Base-by-base conservation (phyloP, 2,888 invertebrate species). In the Synergus umbraculus region DNA sequence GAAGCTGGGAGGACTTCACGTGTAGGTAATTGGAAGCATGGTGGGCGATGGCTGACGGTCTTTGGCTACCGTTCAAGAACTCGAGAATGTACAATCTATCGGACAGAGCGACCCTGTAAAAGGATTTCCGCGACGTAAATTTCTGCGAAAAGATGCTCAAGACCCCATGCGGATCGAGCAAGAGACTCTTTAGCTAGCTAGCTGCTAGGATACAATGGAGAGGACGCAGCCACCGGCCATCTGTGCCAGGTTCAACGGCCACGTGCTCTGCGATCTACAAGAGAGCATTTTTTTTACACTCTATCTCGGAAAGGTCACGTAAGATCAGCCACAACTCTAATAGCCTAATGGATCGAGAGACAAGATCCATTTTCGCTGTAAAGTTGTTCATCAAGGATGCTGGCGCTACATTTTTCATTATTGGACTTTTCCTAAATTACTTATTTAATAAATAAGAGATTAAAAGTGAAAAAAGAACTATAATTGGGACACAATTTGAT, bases 101-200 rank as follows among this genome's bases (percentile, higher is more conserved):
- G 46, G 41, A 41, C n/a, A n/a, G 41, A 66, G 66, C 41, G 9
- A 49, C 46, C 46, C 67, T 69, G 46, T 69, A 69, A 69, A 69
- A 69, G 67, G 46, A 69, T 69, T 69, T 69, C 67, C 46, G 22
- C 22, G 22, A 69, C 67, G 67, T 69, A 69, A 69, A 69, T 69
- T 69, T 69, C 46, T 69, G 67, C 67, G 46, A 69, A 69, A 69
- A 69, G 67, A 69, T 29, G 18, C 46, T 44, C 41, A 18, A 46
- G 77, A 77, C 77, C 77, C 77, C 66, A 77, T 77, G 66, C 66
- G 77, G 77, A 66, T 77, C 77, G 77, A 77, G 77, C 54, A 66
- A 77, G 46, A 77, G 37, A 29, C 64, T 63, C 76, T 76, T 76
- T 60, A 60, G 60, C 60, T 54, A n/a, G 49, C 49, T 49, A 49